phyloP scores from a whole-genome alignment of 2,888 invertebrate species.

The Pterobdella sp. region DNA sequence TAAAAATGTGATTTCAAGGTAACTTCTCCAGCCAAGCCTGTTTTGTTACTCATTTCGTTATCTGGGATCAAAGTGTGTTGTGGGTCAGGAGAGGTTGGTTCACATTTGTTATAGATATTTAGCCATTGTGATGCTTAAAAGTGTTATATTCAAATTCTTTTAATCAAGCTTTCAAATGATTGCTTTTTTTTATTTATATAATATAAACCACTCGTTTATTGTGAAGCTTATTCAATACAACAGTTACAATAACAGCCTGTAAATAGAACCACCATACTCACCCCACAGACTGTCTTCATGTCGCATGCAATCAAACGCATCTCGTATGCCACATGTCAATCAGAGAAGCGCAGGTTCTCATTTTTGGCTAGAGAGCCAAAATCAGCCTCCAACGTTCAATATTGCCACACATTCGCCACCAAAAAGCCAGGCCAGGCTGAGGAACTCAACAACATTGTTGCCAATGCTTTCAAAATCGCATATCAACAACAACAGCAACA shows the following conservation, averaged over 20 bases:
- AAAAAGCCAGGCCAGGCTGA: constrained; percentile 73
- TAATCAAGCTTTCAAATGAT: background rate
- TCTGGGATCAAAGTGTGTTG: constrained; percentile 76
- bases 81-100: constrained; percentile 68
- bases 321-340: constrained; percentile 77
- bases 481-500: constrained; percentile 53
- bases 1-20: constrained; percentile 39
- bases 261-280: background rate
- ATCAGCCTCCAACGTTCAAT: constrained; percentile 64
- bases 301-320: constrained; percentile 74
- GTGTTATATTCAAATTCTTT: background rate
- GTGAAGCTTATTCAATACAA: no score
- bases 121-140: background rate
- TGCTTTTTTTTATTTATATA: no score
- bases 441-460: constrained; percentile 75
- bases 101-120: background rate
- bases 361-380: constrained; percentile 68
- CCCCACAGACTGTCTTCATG: constrained; percentile 56
- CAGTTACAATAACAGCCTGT: no score
- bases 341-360: constrained; percentile 69
- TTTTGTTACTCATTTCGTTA: constrained; percentile 66
- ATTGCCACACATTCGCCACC: constrained; percentile 73
- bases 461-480: constrained; percentile 85
- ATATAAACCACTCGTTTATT: no score
- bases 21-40: constrained; percentile 60